A percentile compares a stretch with the other conserved stretches of the same genome.
Conservation (phyloP, 2,113 vertebrate species). For the Ramphastos sulfuratus region DNA sequence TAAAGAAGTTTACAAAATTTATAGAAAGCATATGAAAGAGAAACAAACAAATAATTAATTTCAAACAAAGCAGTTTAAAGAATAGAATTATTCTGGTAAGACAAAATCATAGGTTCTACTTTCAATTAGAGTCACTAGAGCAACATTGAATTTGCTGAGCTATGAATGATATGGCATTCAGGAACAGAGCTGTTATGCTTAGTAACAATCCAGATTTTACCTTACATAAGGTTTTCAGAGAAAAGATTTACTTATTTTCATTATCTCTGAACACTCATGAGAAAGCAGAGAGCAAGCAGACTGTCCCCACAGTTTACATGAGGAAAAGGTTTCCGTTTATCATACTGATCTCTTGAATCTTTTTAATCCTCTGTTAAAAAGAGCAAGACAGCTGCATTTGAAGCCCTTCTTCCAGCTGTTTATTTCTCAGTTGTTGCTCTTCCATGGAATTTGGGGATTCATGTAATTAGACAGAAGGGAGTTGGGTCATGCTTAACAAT, state of each 20-base stretch:
- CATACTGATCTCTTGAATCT: slow-evolving; percentile 46
- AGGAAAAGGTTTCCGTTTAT: slow-evolving; percentile 48
- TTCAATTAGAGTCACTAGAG: neutral
- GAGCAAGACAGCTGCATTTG: slow-evolving; percentile 11
- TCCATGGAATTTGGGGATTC: neutral
- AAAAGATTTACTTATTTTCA: slow-evolving; percentile 38
- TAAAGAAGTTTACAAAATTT: neutral
- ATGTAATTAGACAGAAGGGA: slow-evolving; percentile 24
- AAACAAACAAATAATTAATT: neutral
- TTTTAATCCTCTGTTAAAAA: slow-evolving; percentile 53
- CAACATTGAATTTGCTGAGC: neutral
- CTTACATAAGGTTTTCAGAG: neutral
- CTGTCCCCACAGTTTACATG: slow-evolving; percentile 32
- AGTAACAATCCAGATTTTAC: slow-evolving; percentile 8
- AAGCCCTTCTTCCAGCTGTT: neutral
- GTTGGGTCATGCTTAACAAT: neutral
- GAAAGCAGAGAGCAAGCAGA: slow-evolving; percentile 40
- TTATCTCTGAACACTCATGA: slow-evolving; percentile 35
- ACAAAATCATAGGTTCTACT: neutral
- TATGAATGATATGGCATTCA: neutral
- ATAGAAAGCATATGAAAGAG: neutral
- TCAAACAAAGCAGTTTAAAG: neutral
- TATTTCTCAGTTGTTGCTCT: neutral
- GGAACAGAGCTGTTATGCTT: neutral
- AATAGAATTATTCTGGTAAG: neutral